Evolutionary conservation across 1,140 invertebrate genomes (phyloP).

Genomic region (Hestina assimilis): DNA sequence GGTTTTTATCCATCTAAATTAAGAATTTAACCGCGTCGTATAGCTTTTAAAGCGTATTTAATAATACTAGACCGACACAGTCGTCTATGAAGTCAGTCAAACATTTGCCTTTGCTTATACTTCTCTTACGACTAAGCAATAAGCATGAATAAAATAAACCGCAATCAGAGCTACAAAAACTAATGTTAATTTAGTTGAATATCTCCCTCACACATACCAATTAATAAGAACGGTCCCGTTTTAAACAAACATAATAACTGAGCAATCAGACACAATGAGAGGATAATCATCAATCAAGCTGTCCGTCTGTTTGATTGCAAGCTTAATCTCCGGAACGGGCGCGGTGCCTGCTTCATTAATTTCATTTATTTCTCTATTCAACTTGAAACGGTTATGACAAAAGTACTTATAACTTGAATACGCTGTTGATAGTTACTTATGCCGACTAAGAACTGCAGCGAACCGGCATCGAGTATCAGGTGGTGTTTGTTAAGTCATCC

Average conservation of each 20-base stretch:
- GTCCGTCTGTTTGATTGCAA: not conserved
- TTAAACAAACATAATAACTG: conserved; percentile 9
- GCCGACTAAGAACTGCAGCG: too few relatives aligned
- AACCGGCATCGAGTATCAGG: too few relatives aligned
- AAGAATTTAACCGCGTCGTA: too few relatives aligned
- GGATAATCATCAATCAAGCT: conserved; percentile 14
- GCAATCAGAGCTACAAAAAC: too few relatives aligned
- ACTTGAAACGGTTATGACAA: conserved; percentile 2
- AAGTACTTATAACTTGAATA: not conserved
- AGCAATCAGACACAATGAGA: not conserved
- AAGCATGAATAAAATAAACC: too few relatives aligned
- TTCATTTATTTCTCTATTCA: conserved; percentile 19
- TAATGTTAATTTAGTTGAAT: not conserved
- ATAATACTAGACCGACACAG: too few relatives aligned
- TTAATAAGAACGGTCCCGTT: not conserved
- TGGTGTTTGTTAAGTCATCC: not conserved
- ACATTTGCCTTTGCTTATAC: too few relatives aligned
- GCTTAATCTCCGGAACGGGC: not conserved
- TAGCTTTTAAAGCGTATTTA: too few relatives aligned
- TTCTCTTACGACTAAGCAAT: too few relatives aligned
- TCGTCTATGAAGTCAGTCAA: too few relatives aligned
- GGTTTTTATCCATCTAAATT: too few relatives aligned
- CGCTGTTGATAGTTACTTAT: not conserved
- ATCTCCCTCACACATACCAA: not conserved
- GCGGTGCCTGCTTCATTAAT: not conserved